Conservation (phyloP, 2,888 invertebrate genomes). For the Lepidonotus clava region DNA sequence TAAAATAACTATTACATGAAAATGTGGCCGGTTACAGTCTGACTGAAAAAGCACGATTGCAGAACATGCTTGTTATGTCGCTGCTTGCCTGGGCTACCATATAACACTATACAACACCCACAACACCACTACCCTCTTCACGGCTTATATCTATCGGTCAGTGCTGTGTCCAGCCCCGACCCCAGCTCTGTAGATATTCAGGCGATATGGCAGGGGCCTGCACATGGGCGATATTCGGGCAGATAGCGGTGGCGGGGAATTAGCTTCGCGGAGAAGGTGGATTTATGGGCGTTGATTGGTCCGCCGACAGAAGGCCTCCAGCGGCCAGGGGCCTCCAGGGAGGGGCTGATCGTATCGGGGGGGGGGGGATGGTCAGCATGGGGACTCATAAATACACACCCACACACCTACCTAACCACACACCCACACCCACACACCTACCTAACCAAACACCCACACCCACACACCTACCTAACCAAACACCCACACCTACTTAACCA, state of each 20-base stretch:
- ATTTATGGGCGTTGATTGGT: constrained; percentile 36
- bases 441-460: background rate
- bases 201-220: background rate
- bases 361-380: too few relatives aligned
- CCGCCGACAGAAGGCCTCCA: background rate
- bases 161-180: background rate
- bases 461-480: background rate
- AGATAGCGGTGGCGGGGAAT: background rate
- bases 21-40: too few relatives aligned
- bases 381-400: too few relatives aligned
- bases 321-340: background rate
- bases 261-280: background rate
- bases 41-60: too few relatives aligned
- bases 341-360: too few relatives aligned
- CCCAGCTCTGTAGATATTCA: background rate
- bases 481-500: background rate
- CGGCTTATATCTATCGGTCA: too few relatives aligned
- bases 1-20: too few relatives aligned
- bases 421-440: background rate
- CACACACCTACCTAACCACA: background rate
- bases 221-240: background rate
- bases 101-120: too few relatives aligned
- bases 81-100: too few relatives aligned
- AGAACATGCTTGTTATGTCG: too few relatives aligned
- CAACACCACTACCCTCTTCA: too few relatives aligned